Evolutionary conservation across 1,140 invertebrate species (phyloP).

Genomic region (Bradysia coprophila): DNA sequence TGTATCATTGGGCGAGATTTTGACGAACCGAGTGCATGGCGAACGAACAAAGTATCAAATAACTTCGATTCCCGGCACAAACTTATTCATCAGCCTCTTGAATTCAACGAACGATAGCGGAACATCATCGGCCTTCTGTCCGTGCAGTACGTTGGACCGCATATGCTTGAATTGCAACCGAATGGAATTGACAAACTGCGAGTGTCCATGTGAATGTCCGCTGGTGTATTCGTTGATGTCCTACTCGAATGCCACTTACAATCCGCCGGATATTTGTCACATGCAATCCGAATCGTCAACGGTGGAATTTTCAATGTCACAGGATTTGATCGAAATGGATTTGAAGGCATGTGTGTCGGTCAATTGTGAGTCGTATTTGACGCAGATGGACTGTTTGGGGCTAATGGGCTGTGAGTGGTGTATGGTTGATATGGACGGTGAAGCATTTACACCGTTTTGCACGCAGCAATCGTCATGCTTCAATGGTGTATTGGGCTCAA

Average conservation of each 20-base stretch:
- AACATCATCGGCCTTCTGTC: slow-evolving; percentile 54
- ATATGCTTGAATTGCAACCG: slow-evolving; percentile 81
- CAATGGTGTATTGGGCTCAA: slow-evolving; percentile 62
- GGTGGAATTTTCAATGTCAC: not conserved
- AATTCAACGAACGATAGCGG: slow-evolving; percentile 66
- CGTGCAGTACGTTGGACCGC: slow-evolving; percentile 77
- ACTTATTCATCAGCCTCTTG: slow-evolving; percentile 73
- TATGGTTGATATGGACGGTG: slow-evolving; percentile 49
- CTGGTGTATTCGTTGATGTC: slow-evolving; percentile 26
- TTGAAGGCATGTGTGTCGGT: slow-evolving; percentile 40
- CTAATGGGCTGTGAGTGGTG: slow-evolving; percentile 86
- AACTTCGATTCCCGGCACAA: slow-evolving; percentile 60
- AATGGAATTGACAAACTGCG: slow-evolving; percentile 88
- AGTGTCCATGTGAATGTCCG: slow-evolving; percentile 87
- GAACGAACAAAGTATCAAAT: slow-evolving; percentile 83
- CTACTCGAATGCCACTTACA: not conserved
- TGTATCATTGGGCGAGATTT: slow-evolving; percentile 48
- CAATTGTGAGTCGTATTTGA: slow-evolving; percentile 57
- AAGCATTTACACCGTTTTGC: slow-evolving; percentile 55
- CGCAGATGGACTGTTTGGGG: slow-evolving; percentile 60
- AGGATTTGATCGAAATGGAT: not conserved
- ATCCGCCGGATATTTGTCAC: not conserved
- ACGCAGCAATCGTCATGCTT: slow-evolving; percentile 63
- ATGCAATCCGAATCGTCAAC: not conserved
- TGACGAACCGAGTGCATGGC: slow-evolving; percentile 70